Conservation (phyloP, 2,797 vertebrate genomes). For the Streptopelia turtur region DNA sequence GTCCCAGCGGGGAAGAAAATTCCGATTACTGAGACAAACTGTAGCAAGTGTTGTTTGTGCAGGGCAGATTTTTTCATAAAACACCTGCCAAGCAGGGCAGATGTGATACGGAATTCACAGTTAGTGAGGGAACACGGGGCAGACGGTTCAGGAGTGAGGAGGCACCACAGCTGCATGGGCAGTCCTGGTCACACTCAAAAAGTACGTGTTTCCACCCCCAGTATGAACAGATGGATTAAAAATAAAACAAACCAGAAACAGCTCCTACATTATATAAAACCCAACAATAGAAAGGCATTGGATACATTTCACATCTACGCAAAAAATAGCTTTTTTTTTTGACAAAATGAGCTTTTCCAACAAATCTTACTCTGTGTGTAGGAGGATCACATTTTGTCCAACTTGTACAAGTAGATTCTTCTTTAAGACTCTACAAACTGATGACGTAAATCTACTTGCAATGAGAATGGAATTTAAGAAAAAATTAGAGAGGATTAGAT, state of each 20-base stretch:
- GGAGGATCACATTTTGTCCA: not conserved
- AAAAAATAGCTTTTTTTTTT: not conserved
- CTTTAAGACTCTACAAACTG: not conserved
- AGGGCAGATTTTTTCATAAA: conserved; percentile 45
- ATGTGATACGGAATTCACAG: not conserved
- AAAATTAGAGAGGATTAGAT: not conserved
- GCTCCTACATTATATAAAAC: not conserved
- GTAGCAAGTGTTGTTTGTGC: conserved; percentile 10
- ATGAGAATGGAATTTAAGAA: not conserved
- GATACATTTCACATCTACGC: not conserved
- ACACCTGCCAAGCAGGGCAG: conserved; percentile 32
- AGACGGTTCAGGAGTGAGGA: not conserved
- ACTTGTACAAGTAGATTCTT: not conserved
- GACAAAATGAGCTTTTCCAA: not conserved
- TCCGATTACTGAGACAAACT: conserved; percentile 55
- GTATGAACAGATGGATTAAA: not conserved
- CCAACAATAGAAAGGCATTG: not conserved
- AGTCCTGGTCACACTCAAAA: not conserved
- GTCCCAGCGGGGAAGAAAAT: conserved; percentile 51
- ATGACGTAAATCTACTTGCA: not conserved
- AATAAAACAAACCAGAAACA: not conserved
- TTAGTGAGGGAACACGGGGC: not conserved
- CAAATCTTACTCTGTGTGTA: not conserved
- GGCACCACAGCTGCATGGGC: not conserved
- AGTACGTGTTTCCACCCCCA: not conserved